These are phyloP conservation scores for Argya squamiceps DNA, from an alignment of 2,797 vertebrate species.

Conservation along the genomic window DNA sequence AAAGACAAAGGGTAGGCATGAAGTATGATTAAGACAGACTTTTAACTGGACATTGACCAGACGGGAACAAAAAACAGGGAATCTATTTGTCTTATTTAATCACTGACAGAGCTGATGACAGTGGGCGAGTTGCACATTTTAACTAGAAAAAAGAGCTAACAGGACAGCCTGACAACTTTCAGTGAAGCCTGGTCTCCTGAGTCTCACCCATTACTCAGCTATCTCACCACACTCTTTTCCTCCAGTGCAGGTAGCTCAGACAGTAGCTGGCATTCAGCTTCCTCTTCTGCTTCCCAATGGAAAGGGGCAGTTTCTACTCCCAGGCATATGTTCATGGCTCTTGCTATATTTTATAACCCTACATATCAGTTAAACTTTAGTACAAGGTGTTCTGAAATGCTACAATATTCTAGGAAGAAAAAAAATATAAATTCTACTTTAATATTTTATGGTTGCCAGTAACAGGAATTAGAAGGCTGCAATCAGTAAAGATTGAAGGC, in stretches of 20 bases:
- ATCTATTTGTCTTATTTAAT: neutral
- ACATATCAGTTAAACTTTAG: neutral
- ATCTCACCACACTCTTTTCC: neutral
- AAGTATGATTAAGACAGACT: neutral
- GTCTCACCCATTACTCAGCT: neutral
- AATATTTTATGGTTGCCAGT: neutral
- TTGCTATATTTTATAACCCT: neutral
- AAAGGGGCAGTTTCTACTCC: neutral
- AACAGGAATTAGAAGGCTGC: neutral
- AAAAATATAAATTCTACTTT: neutral
- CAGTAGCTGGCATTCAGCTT: neutral
- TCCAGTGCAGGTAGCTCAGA: fast-evolving
- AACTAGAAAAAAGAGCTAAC: neutral
- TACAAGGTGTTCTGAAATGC: neutral
- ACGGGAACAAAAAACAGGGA: fast-evolving
- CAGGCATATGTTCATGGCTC: neutral
- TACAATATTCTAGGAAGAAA: neutral
- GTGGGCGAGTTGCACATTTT: fast-evolving
- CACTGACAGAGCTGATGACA: neutral
- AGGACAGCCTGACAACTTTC: neutral
- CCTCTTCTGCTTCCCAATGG: neutral
- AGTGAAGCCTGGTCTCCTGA: neutral
- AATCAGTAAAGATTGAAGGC: neutral
- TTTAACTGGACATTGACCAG: neutral
- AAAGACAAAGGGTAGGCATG: neutral